Base-by-base conservation (phyloP, 2,888 invertebrate genomes). In the Adelognathus sp. region DNA sequence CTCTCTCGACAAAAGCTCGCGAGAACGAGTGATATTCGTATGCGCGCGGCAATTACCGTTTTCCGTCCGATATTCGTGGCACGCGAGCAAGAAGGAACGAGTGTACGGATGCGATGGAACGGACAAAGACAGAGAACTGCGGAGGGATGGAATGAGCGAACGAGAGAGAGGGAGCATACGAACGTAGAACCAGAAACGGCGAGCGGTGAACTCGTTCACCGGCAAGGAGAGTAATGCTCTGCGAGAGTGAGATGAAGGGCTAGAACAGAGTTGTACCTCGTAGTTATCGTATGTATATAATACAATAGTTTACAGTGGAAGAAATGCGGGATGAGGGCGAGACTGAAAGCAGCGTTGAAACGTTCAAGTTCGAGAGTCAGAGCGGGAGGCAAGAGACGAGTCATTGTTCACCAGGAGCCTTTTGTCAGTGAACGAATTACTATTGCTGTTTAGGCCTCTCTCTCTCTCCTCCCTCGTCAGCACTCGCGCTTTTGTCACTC, bases 371-470 rank as follows among this genome's bases (percentile, higher is more conserved):
- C 46, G 60, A 70, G 70, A 70, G 58, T 33, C 70, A 50, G 58
- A 70, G 56, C 46, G 33, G 11, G 36, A 33, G 6, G 60, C 46
- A 36, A 50, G 60, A 70, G 70, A 70, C 46, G 80, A 80, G 79
- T 84, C 82, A 86, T 88, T 88, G 87, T 87, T 84, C 77, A 71
- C 70, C 66, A 50, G 76, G 74, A 75, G 74, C 69, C 85, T 83
- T 87, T 88, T 87, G 87, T 87, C 86, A 83, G 82, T 82, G 83
- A 87, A 86, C 84, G 87, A 87, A 88, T 88, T 87, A 88, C 83
- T 85, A 82, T 86, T 87, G 83, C 85, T 85, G 84, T 86, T 87
- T 87, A 86, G 82, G 78, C 44, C 71, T 60, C 64, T 24, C 41
- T 70, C 52, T 18, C 31, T 61, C 66, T 64, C 16, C 27, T n/a